A percentile compares a stretch with the other conserved stretches of the same genome.
These are phyloP conservation scores for Tenebrio molitor DNA, from an alignment of 1,140 invertebrate genomes.

Conservation along the genomic window DNA sequence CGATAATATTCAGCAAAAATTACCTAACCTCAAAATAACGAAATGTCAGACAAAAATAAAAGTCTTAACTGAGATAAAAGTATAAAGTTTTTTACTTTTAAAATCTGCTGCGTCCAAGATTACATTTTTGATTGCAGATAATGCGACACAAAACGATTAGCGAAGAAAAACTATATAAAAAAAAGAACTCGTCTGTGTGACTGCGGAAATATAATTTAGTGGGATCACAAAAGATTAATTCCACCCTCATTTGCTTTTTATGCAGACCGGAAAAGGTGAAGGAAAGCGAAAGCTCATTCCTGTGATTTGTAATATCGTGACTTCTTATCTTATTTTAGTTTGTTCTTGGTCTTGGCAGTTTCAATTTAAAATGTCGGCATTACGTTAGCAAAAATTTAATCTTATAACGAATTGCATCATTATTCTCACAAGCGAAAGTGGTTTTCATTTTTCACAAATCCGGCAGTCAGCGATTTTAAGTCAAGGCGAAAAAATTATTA, in stretches of 20 bases:
- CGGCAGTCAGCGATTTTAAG: constrained; percentile 31
- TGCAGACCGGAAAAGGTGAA: constrained; percentile 28
- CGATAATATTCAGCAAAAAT: not conserved
- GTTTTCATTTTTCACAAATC: constrained; percentile 33
- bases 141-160: no score
- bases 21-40: no score
- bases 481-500: constrained; percentile 27
- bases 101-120: no score
- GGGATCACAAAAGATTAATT: constrained; percentile 9
- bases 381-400: constrained; percentile 44
- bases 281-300: constrained; percentile 25
- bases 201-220: not conserved
- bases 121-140: no score
- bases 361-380: constrained; percentile 43
- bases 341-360: constrained; percentile 46
- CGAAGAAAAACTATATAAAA: no score
- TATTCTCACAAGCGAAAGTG: constrained; percentile 34
- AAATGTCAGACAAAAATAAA: no score
- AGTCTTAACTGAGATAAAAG: not conserved
- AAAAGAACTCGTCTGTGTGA: not conserved
- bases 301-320: constrained; percentile 41
- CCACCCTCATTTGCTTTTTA: constrained; percentile 15
- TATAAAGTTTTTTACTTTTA: no score
- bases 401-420: constrained; percentile 40
- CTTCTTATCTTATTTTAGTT: constrained; percentile 45